phyloP scores from a whole-genome alignment of 2,797 vertebrate species.

The Pipistrellus kuhlii region DNA sequence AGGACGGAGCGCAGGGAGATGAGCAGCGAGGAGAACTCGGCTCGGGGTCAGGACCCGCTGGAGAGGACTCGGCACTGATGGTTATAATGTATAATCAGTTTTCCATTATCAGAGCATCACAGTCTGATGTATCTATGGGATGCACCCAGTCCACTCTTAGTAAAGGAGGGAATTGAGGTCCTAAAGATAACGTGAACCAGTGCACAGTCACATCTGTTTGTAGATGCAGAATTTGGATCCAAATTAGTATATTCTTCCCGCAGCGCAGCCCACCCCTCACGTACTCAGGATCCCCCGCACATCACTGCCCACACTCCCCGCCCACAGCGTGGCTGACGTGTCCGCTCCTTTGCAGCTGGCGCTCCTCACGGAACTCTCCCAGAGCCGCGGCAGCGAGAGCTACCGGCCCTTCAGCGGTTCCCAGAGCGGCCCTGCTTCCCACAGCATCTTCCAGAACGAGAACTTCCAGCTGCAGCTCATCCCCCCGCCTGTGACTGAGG shows the following conservation, averaged over 20 bases:
- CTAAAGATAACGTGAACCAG: neutral
- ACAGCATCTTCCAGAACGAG: conserved; percentile 92
- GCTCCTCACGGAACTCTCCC: conserved; percentile 93
- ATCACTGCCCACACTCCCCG: neutral
- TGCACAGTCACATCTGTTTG: too few relatives aligned
- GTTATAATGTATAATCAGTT: fast-evolving
- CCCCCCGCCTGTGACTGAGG: conserved; percentile 93
- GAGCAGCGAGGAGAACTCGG: neutral
- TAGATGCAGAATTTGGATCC: neutral
- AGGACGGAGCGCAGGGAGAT: neutral
- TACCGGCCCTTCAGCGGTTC: conserved; percentile 86
- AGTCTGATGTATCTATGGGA: neutral
- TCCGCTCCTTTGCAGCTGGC: conserved; percentile 90
- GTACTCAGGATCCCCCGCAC: too few relatives aligned
- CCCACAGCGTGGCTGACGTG: neutral
- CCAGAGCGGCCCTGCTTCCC: conserved; percentile 86
- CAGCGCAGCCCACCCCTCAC: fast-evolving
- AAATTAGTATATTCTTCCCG: neutral
- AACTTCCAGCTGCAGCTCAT: conserved; percentile 94
- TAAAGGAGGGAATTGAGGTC: neutral
- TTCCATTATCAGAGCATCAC: neutral
- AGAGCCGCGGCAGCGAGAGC: conserved; percentile 88
- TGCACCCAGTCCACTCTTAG: neutral
- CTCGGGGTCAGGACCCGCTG: neutral
- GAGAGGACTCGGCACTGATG: fast-evolving